These are phyloP conservation scores for Anas georgica DNA, from an alignment of 2,797 vertebrate genomes.

Conservation along the genomic window DNA sequence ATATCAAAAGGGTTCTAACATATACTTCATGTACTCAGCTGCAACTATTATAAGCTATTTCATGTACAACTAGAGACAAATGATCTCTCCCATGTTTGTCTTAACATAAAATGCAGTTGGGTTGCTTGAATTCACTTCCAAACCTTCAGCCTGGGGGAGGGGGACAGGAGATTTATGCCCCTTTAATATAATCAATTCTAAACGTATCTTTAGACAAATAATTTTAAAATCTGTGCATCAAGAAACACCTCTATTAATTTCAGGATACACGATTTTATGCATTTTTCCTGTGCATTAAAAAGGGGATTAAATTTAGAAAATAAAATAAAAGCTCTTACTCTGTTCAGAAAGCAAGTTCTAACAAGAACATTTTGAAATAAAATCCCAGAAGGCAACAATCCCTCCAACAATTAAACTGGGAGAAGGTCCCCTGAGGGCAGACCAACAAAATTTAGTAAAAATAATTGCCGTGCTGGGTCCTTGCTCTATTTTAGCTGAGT, in stretches of 20 bases:
- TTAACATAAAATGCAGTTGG: conserved; percentile 78
- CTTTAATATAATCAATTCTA: conserved; percentile 77
- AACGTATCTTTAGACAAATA: conserved; percentile 78
- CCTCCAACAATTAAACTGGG: conserved; percentile 80
- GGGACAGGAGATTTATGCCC: conserved; percentile 68
- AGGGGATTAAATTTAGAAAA: conserved; percentile 1
- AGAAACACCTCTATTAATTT: conserved; percentile 77
- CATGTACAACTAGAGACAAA: conserved; percentile 79
- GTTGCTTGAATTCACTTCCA: conserved; percentile 73
- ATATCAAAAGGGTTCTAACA: conserved; percentile 75
- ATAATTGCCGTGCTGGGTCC: conserved; percentile 77
- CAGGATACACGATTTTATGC: conserved; percentile 53
- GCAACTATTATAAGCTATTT: conserved; percentile 77
- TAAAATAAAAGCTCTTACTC: conserved; percentile 29
- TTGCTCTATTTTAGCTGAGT: conserved; percentile 75
- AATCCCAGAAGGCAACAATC: conserved; percentile 79
- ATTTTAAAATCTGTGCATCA: conserved; percentile 73
- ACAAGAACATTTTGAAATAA: conserved; percentile 78
- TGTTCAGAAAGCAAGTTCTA: conserved; percentile 70
- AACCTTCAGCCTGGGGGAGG: conserved; percentile 38
- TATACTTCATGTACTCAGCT: conserved; percentile 79
- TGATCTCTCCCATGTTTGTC: conserved; percentile 75
- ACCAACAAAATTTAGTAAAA: conserved; percentile 77
- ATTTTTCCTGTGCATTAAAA: conserved; percentile 69
- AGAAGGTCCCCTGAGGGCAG: conserved; percentile 78